Base-by-base conservation (phyloP, 1,140 invertebrate genomes). In the Belonocnema kinseyi region DNA sequence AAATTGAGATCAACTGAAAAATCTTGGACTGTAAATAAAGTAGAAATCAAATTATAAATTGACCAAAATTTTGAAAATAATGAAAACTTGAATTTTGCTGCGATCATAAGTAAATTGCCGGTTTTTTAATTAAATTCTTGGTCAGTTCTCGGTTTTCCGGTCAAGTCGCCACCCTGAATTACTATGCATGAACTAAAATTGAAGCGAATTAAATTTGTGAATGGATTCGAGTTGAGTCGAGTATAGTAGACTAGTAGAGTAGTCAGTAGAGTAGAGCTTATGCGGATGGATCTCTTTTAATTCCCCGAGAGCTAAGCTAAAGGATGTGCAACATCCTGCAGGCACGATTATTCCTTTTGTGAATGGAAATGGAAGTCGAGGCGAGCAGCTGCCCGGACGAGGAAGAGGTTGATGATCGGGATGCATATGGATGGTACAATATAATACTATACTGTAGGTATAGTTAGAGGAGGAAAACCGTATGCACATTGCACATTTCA, bases 241-340 rank as follows among this genome's bases (percentile, higher is more conserved):
- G 14, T 40, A 6, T 5, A 21, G 26, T 33, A 33, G 26, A 33
- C n/a, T n/a, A n/a, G 26, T 26, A 26, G 21, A 26, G 21, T 26
- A 26, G 21, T 2, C 21, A 2, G 21, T 26, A 26, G 21, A 26
- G 26, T 33, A 33, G 26, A 21, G 21, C 40, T 46, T 46, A 46
- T 46, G 26, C 33, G 58, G 10, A 33, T 33, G 26, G 58, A 66
- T 66, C 58, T 33, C 26, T 66, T 66, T 40, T 33, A 56, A 66
- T 26, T 66, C 58, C 26, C 58, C 26, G 40, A 46, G 40, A 46
- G 7, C 40, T 46, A 7, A 46, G 7, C 7, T 11, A 66, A 66
- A 66, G 58, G 58, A 66, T 66, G 58, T 66, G 58, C 58, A 66
- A 66, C 58, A 66, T 66, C 58, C 58, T 66, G 58, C 58, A 66